A percentile compares a stretch with the other conserved stretches of the same genome.
phyloP scores from a whole-genome alignment of 2,113 vertebrate genomes.

The Ornithorhynchus anatinus region DNA sequence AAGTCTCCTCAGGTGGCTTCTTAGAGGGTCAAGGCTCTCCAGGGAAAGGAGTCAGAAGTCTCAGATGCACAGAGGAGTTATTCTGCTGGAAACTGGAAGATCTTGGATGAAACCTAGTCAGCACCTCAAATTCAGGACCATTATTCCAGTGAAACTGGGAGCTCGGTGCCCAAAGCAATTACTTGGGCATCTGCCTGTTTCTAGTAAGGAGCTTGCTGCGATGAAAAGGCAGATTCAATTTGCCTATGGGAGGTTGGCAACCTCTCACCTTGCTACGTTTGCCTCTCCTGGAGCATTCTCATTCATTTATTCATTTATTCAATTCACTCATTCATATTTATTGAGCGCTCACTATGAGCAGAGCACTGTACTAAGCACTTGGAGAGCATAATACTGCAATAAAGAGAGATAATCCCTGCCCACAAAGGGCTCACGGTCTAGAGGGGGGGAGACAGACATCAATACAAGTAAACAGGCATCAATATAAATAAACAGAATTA shows the following conservation, averaged over 20 bases:
- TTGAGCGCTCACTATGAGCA: no score
- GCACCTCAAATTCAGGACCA: slow-evolving; percentile 40
- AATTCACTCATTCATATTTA: no score
- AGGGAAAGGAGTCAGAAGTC: no score
- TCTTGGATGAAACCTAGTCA: slow-evolving; percentile 30
- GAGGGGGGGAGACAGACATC: no score
- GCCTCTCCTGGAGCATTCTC: no score
- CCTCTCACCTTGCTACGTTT: slow-evolving; percentile 19
- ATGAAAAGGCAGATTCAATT: slow-evolving; percentile 36
- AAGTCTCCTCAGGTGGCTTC: not conserved
- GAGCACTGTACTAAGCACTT: no score
- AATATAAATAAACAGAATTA: no score
- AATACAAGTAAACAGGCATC: no score
- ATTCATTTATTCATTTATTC: no score
- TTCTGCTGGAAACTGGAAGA: slow-evolving; percentile 4
- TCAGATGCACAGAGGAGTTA: not conserved
- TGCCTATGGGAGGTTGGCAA: slow-evolving; percentile 25
- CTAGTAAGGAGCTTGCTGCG: slow-evolving; percentile 44
- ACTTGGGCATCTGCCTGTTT: slow-evolving; percentile 60
- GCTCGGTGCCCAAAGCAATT: slow-evolving; percentile 56
- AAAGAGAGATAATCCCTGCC: no score
- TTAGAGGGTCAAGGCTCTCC: not conserved
- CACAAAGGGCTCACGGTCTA: no score
- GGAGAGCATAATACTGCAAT: no score
- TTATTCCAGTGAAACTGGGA: slow-evolving; percentile 46